phyloP scores from a whole-genome alignment of 2,888 invertebrate species.

The Lepidochrysops patricia region DNA sequence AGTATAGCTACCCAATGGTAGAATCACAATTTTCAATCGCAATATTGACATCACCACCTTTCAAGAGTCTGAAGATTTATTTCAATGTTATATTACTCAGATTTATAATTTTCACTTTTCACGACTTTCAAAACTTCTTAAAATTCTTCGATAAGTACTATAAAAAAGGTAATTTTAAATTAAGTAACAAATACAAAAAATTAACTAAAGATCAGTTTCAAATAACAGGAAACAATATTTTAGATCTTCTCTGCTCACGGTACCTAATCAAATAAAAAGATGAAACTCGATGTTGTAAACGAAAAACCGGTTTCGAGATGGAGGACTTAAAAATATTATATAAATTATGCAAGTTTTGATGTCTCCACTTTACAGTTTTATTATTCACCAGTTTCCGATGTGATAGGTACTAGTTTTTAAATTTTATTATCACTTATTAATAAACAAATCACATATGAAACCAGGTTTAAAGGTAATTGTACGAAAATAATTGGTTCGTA shows the following conservation, averaged over 20 bases:
- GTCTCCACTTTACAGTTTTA: slow-evolving; percentile 1
- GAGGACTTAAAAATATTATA: not conserved
- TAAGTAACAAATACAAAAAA: too few species aligned
- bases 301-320: not conserved
- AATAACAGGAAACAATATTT: not conserved
- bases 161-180: too few species aligned
- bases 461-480: not conserved
- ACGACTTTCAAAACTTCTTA: too few species aligned
- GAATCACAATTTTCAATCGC: too few species aligned
- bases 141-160: too few species aligned
- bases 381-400: not conserved
- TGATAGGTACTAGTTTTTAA: not conserved
- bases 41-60: too few species aligned
- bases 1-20: not conserved
- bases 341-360: not conserved
- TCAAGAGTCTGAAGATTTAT: too few species aligned
- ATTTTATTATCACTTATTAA: not conserved
- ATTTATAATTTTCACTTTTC: too few species aligned
- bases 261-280: not conserved
- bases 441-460: not conserved
- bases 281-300: not conserved
- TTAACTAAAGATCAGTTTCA: not conserved
- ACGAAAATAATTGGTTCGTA: not conserved
- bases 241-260: not conserved
- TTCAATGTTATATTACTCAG: not conserved